Evolutionary conservation across 2,888 invertebrate species (phyloP).

Genomic region (Ennomos fuscantarius): DNA sequence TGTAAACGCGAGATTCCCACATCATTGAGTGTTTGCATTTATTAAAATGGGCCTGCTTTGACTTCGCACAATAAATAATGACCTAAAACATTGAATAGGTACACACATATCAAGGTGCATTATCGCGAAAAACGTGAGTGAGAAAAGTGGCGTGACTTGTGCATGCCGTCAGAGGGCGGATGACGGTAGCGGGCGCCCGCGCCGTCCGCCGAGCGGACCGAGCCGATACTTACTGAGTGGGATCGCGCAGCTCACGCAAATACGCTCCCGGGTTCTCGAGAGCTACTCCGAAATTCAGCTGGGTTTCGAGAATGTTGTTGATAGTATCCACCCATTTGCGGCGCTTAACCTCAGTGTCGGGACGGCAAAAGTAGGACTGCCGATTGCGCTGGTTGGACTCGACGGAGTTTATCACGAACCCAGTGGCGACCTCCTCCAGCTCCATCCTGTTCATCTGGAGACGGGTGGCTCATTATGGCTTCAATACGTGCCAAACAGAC

Average conservation of each 20-base stretch:
- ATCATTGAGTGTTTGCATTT: too few relatives aligned
- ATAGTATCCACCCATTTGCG: constrained; percentile 95
- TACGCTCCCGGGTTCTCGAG: constrained; percentile 95
- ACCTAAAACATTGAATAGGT: constrained; percentile 15
- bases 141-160: constrained; percentile 3
- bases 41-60: too few relatives aligned
- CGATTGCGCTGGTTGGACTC: constrained; percentile 79
- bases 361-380: constrained; percentile 91
- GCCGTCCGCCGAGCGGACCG: neutral
- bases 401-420: constrained; percentile 87
- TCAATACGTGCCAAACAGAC: neutral
- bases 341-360: constrained; percentile 86
- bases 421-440: constrained; percentile 85
- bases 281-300: constrained; percentile 96
- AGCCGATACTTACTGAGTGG: constrained; percentile 68
- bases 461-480: neutral
- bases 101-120: constrained; percentile 17
- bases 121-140: constrained; percentile 2
- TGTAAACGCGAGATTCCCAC: too few relatives aligned
- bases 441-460: constrained; percentile 97
- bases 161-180: constrained; percentile 1
- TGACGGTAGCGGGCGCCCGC: neutral
- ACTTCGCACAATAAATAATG: neutral
- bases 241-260: constrained; percentile 65
- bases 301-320: constrained; percentile 94